Evolutionary conservation across 2,113 vertebrate genomes (phyloP).

Genomic region (Perca schrenkii): DNA sequence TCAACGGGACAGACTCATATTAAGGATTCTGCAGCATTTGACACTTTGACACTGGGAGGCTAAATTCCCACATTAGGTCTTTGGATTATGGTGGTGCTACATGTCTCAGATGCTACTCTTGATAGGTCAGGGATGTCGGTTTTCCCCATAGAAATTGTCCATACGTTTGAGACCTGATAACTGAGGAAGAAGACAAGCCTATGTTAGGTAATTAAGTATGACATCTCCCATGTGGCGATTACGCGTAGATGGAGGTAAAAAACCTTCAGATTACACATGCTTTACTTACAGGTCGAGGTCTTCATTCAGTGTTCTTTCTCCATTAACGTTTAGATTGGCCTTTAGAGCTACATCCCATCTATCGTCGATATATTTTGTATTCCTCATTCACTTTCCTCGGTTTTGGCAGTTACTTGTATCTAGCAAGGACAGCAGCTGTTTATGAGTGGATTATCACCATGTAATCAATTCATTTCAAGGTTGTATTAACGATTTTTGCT

Average conservation of each 20-base stretch:
- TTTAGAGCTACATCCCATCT: neutral
- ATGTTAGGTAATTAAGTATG: neutral
- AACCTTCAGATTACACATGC: neutral
- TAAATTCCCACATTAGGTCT: slow-evolving; percentile 21
- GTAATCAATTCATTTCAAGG: slow-evolving; percentile 22
- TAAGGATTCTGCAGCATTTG: slow-evolving; percentile 31
- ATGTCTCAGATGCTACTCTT: slow-evolving; percentile 43
- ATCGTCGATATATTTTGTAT: slow-evolving; percentile 10
- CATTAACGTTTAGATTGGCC: neutral
- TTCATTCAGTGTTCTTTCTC: neutral
- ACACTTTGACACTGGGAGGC: neutral
- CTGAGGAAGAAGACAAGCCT: slow-evolving; percentile 1
- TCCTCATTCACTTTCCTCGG: neutral
- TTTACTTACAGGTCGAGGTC: neutral
- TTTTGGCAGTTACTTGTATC: slow-evolving; percentile 63
- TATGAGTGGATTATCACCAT: slow-evolving; percentile 10
- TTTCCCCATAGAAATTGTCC: neutral
- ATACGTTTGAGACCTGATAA: slow-evolving; percentile 16
- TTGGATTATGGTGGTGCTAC: slow-evolving; percentile 50
- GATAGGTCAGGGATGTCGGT: slow-evolving; percentile 5
- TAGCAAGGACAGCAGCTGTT: slow-evolving; percentile 14
- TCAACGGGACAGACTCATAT: neutral
- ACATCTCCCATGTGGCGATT: neutral
- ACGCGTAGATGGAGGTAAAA: neutral
- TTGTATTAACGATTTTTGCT: slow-evolving; percentile 46